Evolutionary conservation across 1,140 invertebrate species (phyloP).

Genomic region (Dreissena polymorpha): DNA sequence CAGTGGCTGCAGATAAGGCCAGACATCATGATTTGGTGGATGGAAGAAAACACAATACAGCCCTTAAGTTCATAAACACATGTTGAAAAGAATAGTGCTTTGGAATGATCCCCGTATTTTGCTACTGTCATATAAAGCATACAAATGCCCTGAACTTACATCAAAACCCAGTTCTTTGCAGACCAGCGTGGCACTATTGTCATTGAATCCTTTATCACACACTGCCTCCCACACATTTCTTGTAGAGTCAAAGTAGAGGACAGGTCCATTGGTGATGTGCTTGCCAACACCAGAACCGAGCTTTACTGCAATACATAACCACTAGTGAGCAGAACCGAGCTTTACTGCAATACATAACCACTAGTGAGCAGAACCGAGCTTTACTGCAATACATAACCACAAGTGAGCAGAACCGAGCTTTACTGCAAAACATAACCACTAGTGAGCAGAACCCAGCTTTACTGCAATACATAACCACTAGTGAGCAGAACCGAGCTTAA

Average conservation of each 20-base stretch:
- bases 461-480: too few species aligned
- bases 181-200: conserved; percentile 43
- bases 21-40: too few species aligned
- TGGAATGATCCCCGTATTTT: too few species aligned
- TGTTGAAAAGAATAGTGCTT: not conserved
- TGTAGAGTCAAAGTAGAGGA: conserved; percentile 29
- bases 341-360: too few species aligned
- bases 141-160: not conserved
- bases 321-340: too few species aligned
- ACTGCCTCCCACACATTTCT: conserved; percentile 44
- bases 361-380: too few species aligned
- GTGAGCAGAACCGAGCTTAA: too few species aligned
- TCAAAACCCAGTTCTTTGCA: conserved; percentile 47
- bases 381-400: too few species aligned
- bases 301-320: conserved; percentile 59
- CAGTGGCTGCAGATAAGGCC: too few species aligned
- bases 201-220: conserved; percentile 49
- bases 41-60: not conserved
- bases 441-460: too few species aligned
- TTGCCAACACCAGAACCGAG: conserved; percentile 60
- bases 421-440: conserved; percentile 62
- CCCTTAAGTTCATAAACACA: not conserved
- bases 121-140: too few species aligned
- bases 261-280: conserved; percentile 46
- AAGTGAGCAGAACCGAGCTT: conserved; percentile 62